A percentile compares a stretch with the other conserved stretches of the same genome.
Evolutionary conservation across 2,888 invertebrate species (phyloP).

Genomic region (Thalpophila matura): DNA sequence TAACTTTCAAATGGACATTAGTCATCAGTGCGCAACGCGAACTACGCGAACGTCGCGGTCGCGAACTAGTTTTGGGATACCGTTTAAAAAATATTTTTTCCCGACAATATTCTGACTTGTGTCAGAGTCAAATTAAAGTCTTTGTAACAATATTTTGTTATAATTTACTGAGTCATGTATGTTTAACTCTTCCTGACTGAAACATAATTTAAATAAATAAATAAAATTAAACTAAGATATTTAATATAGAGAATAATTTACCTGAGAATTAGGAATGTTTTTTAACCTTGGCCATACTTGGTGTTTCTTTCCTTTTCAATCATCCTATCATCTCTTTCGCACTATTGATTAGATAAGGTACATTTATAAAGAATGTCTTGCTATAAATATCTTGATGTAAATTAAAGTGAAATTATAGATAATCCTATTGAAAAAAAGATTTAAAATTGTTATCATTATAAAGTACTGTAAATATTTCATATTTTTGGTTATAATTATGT

Average conservation of each 20-base stretch:
- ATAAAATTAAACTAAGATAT: too few species aligned
- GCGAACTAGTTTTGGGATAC: slow-evolving; percentile 68
- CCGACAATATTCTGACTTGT: slow-evolving; percentile 4
- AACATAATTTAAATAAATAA: too few species aligned
- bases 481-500: too few species aligned
- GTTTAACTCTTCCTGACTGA: too few species aligned
- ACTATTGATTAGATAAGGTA: slow-evolving; percentile 49
- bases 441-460: too few species aligned
- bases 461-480: too few species aligned
- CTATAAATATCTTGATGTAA: neutral
- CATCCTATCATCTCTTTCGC: slow-evolving; percentile 38
- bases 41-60: slow-evolving; percentile 72
- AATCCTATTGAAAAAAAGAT: neutral
- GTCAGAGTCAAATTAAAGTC: slow-evolving; percentile 10
- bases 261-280: neutral
- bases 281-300: slow-evolving; percentile 25
- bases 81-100: slow-evolving; percentile 39
- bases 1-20: slow-evolving; percentile 67
- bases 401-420: neutral
- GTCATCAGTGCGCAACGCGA: slow-evolving; percentile 75
- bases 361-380: slow-evolving; percentile 31
- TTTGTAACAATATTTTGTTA: too few species aligned
- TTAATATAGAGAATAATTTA: too few species aligned
- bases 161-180: too few species aligned
- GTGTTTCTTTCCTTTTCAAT: slow-evolving; percentile 13